Percentiles rank a stretch among this genome's conserved stretches.
phyloP scores from a whole-genome alignment of 2,888 invertebrate species.

The Lysandra coridon region DNA sequence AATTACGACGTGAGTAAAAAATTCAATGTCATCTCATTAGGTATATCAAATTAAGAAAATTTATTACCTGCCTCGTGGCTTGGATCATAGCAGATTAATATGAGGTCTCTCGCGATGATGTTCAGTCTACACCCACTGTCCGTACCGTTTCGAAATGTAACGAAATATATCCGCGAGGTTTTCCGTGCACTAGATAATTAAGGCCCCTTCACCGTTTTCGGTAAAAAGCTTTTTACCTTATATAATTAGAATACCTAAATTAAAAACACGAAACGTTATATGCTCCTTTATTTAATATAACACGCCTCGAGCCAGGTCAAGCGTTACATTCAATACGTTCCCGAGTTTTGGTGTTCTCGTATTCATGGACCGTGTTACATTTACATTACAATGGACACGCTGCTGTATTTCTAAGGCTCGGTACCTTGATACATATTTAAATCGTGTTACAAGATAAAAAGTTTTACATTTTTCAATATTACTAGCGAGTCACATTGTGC shows the following conservation, averaged over 20 bases:
- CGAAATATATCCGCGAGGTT: background rate
- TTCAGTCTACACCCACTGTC: background rate
- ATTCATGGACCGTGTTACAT: background rate
- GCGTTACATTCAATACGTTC: conserved; percentile 14
- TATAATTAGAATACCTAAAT: background rate
- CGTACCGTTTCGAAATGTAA: conserved; percentile 3
- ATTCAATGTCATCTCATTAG: no score
- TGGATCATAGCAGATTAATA: background rate
- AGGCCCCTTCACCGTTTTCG: background rate
- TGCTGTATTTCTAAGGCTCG: background rate
- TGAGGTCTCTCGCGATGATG: background rate
- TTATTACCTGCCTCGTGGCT: background rate
- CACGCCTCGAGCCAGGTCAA: background rate
- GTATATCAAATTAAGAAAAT: no score
- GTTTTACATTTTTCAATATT: background rate
- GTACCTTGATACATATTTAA: background rate
- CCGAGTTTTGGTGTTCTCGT: background rate
- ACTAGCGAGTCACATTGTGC: no score
- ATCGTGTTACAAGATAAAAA: background rate
- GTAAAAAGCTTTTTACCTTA: conserved; percentile 10
- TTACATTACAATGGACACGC: background rate
- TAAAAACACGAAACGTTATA: background rate
- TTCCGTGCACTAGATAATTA: background rate
- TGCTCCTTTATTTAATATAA: background rate
- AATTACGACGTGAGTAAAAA: no score